A percentile compares a stretch with the other conserved stretches of the same genome.
These are phyloP conservation scores for Trachemys scripta DNA, from an alignment of 2,113 vertebrate species.

Conservation along the genomic window DNA sequence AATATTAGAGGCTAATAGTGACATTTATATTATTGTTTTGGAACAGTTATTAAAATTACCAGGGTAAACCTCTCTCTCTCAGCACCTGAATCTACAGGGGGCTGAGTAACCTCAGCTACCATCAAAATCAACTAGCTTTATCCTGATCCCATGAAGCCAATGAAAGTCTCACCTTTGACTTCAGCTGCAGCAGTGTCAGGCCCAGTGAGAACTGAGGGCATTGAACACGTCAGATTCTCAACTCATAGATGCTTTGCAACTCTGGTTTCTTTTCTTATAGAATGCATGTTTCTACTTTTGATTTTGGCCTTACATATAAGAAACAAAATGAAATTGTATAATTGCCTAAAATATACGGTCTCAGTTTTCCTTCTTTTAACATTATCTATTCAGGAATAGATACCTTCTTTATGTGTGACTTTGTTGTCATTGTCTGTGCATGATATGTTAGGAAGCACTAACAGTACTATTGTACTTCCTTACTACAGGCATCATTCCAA, in stretches of 20 bases:
- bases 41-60: not conserved
- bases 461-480: conserved; percentile 31
- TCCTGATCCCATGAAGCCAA: not conserved
- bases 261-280: not conserved
- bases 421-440: fast-evolving
- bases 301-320: not conserved
- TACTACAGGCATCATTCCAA: conserved; percentile 15
- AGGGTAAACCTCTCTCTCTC: not conserved
- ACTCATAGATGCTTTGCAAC: not conserved
- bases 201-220: not conserved
- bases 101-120: not conserved
- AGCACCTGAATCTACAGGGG: not conserved
- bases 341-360: not conserved
- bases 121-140: not conserved
- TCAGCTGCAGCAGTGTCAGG: not conserved
- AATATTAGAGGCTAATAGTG: fast-evolving
- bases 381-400: not conserved
- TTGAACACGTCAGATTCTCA: not conserved
- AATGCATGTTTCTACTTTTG: not conserved
- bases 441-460: fast-evolving
- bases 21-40: not conserved
- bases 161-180: not conserved
- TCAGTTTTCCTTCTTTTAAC: not conserved
- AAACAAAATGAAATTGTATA: not conserved
- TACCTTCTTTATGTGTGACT: not conserved